Base-by-base conservation (phyloP, 2,113 vertebrate genomes). In the Sphaerodactylus townsendi region DNA sequence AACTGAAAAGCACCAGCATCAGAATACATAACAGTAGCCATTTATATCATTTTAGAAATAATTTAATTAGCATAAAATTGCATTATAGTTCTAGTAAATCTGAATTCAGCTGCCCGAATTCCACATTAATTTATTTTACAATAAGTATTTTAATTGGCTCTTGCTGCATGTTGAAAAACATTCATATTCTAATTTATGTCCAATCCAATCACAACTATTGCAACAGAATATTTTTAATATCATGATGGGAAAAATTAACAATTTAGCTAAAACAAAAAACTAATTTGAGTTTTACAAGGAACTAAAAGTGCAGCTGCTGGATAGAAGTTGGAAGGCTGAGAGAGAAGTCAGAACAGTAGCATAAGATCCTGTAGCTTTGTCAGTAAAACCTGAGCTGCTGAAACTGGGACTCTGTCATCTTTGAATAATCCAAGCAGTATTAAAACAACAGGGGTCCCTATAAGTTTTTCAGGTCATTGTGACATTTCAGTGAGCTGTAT, bases 41-140 rank as follows among this genome's bases (percentile, higher is more conserved):
- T 83, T 87, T 81, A 84, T 68, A 87, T 0, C 46, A 86, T 92
- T 82, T 73, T 64, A 72, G 75, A 48, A n/a, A 39, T 64, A 46
- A 50, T 79, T 48, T 46, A 13, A 48, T 50, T 50, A n/a, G 75
- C 76, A 37, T 80, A 19, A 50, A 50, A 25, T 33, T 46, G 53
- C 33, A 66, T 21, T 50, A 68, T 25, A 9, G 21, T 28, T 69
- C 35, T 50, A 80, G 13, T 59, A 77, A 48, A 46, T 70, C 46
- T 80, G 64, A 70, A n/a, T 66, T 21, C 50, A 53, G 50, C 21
- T 50, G 30, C n/a, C 8, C 64, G 46, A 66, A 66, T 79, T 59
- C 71, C 28, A n/a, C 71, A 21, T 15, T 85, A 35, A 65, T 82
- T 87, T 77, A 0, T 33, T 1, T 86, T 89, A 85, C 30, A 85